These are phyloP conservation scores for Sturnira hondurensis DNA, from an alignment of 2,113 vertebrate species.

Conservation along the genomic window DNA sequence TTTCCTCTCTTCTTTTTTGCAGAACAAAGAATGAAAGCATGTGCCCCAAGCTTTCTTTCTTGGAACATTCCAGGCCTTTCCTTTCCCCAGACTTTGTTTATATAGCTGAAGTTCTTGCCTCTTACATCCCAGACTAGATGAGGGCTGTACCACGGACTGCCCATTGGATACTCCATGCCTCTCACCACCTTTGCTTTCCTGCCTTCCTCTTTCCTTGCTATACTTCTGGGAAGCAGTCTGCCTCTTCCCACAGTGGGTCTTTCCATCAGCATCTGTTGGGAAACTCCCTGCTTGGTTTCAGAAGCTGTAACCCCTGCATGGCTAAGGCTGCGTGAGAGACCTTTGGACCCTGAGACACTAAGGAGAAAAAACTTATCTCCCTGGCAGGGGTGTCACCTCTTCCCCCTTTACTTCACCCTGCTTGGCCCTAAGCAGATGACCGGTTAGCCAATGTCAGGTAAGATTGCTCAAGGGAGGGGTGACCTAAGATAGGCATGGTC, in stretches of 20 bases:
- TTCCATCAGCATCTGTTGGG: neutral
- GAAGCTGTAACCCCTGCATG: too few relatives aligned
- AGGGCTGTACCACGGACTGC: too few relatives aligned
- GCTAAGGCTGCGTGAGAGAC: too few relatives aligned
- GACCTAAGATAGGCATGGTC: too few relatives aligned
- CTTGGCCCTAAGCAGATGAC: too few relatives aligned
- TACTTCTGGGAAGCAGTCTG: neutral
- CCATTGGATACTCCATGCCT: neutral
- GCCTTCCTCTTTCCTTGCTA: neutral
- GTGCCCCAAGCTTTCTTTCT: neutral
- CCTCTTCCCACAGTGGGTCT: neutral
- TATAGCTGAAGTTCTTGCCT: neutral
- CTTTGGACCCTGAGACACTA: too few relatives aligned
- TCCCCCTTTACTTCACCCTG: too few relatives aligned
- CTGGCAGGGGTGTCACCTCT: too few relatives aligned
- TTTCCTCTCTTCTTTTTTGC: neutral
- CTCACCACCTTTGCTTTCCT: neutral
- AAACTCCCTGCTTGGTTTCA: too few relatives aligned
- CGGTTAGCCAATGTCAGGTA: too few relatives aligned
- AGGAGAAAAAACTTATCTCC: too few relatives aligned
- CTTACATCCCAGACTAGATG: neutral
- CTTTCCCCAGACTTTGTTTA: neutral
- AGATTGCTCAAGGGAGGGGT: too few relatives aligned
- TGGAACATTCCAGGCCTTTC: neutral
- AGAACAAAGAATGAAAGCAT: neutral